Base-by-base conservation (phyloP, 2,797 vertebrate genomes). In the Psittacula echo region DNA sequence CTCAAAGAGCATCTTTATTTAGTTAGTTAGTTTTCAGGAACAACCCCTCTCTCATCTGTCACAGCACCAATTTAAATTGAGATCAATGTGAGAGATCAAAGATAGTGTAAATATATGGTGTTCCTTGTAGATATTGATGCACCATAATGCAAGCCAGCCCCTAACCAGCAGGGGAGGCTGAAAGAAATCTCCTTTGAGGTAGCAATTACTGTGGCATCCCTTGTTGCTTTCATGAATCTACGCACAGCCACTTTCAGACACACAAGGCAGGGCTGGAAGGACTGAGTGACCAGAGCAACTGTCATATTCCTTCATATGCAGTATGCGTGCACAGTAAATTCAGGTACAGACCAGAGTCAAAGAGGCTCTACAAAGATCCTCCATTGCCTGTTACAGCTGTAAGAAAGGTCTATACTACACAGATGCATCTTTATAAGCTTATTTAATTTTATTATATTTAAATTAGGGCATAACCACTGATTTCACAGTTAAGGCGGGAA, bases 241-340 rank as follows among this genome's bases (percentile, higher is more conserved):
- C 8, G 15, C 2, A 0, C 9, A 26, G 39, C 3, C 39, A 11
- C 30, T 51, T 78, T n/a, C 53, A 44, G 27, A 50, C 27, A 42
- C 8, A 39, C 12, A 27, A 62, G 8, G 44, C 7, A 50, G 45
- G 47, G 39, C 53, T 66, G 12, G n/a, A 77, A 73, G 24, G 37
- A 58, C 4, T 18, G 48, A 67, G 16, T 0, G 0, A 48, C 8
- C 1, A 0, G 7, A 61, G 58, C 19, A n/a, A 34, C 5, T 27
- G 7, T 11, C 11, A 7, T 7, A 0, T 70, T 78, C 39, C 37
- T 85, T 92, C 72, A 50, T 5, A 44, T 8, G n/a, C 8, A 26
- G 27, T 0, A 0, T 3, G 11, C 16, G 11, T 13, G 4, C 23
- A 29, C 1, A 2, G 39, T 24, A 53, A 84, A 64, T 61, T 51